phyloP scores from a whole-genome alignment of 2,797 vertebrate species.

The Xyrichtys novacula region DNA sequence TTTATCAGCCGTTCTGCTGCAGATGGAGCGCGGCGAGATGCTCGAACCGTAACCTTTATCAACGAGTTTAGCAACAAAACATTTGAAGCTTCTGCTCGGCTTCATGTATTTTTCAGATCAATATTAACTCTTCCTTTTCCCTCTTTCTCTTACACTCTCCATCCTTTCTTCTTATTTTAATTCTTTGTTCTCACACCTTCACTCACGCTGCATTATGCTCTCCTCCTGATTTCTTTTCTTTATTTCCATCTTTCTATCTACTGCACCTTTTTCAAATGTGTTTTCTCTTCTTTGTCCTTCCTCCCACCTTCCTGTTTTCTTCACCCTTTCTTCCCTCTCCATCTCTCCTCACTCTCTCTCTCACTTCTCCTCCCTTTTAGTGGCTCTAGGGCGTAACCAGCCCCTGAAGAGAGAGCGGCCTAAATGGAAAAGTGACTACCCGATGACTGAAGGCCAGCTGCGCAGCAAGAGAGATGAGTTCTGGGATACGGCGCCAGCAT shows the following conservation, averaged over 20 bases:
- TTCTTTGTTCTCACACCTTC: conserved; percentile 1
- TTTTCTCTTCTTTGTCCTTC: conserved; percentile 1
- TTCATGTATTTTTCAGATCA: conserved; percentile 4
- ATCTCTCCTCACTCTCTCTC: conserved; percentile 9
- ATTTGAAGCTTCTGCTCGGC: conserved; percentile 10
- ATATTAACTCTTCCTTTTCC: conserved; percentile 13
- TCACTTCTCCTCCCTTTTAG: conserved; percentile 72
- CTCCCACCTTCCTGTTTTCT: not conserved
- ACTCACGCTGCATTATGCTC: not conserved
- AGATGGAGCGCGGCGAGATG: conserved; percentile 40
- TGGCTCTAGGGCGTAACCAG: conserved; percentile 97
- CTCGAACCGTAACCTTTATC: conserved; percentile 33
- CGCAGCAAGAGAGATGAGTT: conserved; percentile 98
- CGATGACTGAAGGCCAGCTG: conserved; percentile 98
- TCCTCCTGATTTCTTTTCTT: not conserved
- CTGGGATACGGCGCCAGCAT: conserved; percentile 97
- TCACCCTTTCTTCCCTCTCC: conserved; percentile 8
- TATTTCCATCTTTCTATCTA: not conserved
- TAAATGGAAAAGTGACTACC: conserved; percentile 99
- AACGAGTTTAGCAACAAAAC: conserved; percentile 28
- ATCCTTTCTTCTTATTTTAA: conserved; percentile 27
- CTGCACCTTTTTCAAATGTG: not conserved
- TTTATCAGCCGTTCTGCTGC: conserved; percentile 59
- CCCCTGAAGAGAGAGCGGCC: conserved; percentile 97
- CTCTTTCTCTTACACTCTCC: not conserved